Evolutionary conservation across 2,113 vertebrate genomes (phyloP).

Genomic region (Lophura nycthemera): DNA sequence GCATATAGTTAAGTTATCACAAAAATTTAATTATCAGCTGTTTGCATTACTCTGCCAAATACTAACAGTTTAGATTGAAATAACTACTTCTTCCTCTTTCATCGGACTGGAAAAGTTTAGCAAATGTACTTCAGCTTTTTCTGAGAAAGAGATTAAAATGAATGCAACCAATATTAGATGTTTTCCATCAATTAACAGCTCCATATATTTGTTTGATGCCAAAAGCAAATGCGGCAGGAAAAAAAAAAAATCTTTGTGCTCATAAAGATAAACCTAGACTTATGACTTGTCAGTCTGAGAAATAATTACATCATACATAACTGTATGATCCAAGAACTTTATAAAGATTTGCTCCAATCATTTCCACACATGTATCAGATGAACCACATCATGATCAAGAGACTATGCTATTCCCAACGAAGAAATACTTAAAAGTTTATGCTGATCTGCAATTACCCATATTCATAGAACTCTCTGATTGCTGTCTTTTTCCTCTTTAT

Average conservation of each 20-base stretch:
- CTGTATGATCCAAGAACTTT: not conserved
- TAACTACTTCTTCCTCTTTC: not conserved
- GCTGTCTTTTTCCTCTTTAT: not conserved
- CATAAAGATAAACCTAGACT: not conserved
- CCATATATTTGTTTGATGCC: not conserved
- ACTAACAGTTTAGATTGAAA: not conserved
- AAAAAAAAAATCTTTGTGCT: not conserved
- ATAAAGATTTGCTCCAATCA: not conserved
- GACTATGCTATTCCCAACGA: not conserved
- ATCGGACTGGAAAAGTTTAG: not conserved
- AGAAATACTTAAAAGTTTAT: not conserved
- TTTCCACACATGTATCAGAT: not conserved
- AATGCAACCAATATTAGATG: not conserved
- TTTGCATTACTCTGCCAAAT: not conserved
- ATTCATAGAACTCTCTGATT: not conserved
- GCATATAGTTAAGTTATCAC: not conserved
- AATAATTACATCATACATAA: not conserved
- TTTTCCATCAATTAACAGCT: not conserved
- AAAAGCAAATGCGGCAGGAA: not conserved
- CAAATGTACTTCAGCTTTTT: not conserved
- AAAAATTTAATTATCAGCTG: not conserved
- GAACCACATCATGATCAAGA: not conserved
- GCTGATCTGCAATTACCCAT: not conserved
- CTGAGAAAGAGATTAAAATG: not conserved
- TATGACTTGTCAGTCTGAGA: not conserved